These are phyloP conservation scores for Priocnemis perturbator DNA, from an alignment of 2,888 invertebrate species.

Conservation along the genomic window DNA sequence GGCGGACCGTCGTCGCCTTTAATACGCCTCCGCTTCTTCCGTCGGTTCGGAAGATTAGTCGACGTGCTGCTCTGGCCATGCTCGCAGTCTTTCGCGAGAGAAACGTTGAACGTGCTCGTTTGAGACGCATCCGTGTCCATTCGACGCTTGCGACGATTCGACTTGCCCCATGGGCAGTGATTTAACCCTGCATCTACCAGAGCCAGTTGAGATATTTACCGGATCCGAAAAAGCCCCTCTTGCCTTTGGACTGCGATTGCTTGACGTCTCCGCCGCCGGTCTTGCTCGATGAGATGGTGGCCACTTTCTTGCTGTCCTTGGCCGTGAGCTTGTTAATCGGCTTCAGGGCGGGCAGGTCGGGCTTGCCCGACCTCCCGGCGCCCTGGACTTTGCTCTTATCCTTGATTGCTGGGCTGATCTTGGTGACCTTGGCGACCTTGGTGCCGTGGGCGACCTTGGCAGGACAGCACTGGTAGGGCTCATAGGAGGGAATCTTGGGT, in stretches of 20 bases:
- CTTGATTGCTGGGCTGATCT: constrained; percentile 77
- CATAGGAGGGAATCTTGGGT: constrained; percentile 86
- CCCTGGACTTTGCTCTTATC: constrained; percentile 50
- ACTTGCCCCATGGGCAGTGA: constrained; percentile 43
- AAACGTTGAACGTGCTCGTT: too few relatives aligned
- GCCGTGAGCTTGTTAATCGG: constrained; percentile 74
- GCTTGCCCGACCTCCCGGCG: constrained; percentile 50
- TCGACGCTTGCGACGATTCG: too few relatives aligned
- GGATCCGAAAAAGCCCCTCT: constrained; percentile 90
- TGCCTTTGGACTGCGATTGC: constrained; percentile 78
- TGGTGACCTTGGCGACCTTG: constrained; percentile 89
- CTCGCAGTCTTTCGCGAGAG: too few relatives aligned
- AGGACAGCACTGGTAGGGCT: constrained; percentile 95
- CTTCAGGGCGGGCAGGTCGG: constrained; percentile 63
- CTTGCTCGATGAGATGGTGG: constrained; percentile 59
- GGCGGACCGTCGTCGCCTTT: too few relatives aligned
- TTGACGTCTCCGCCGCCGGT: constrained; percentile 59
- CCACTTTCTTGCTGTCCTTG: constrained; percentile 74
- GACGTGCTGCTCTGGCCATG: too few relatives aligned
- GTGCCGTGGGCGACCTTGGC: constrained; percentile 87
- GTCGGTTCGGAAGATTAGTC: too few relatives aligned
- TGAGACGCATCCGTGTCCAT: too few relatives aligned
- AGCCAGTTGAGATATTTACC: constrained; percentile 81
- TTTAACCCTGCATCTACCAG: constrained; percentile 79
- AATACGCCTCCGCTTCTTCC: too few relatives aligned